phyloP scores from a whole-genome alignment of 2,888 invertebrate genomes.

The Venustoraphidia nigricollis region DNA sequence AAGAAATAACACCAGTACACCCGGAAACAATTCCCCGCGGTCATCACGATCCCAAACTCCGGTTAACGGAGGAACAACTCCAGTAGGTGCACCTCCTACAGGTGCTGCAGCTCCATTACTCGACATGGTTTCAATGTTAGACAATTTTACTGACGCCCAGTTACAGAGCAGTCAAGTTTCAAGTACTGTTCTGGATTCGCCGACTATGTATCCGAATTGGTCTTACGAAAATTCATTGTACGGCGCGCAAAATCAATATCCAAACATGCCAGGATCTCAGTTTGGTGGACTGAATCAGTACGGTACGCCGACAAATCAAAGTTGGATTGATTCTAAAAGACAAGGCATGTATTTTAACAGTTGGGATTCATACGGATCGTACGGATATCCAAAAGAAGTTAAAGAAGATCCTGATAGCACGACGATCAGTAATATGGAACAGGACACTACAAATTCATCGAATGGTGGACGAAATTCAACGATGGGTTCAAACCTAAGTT shows the following conservation, averaged over 20 bases:
- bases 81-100: constrained; percentile 15
- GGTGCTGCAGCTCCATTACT: constrained; percentile 35
- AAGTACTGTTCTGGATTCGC: constrained; percentile 57
- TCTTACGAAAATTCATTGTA: constrained; percentile 18
- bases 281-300: constrained; percentile 5
- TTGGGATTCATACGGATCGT: constrained; percentile 8
- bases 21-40: constrained; percentile 13
- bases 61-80: constrained; percentile 17
- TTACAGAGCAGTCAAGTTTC: constrained; percentile 75
- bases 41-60: constrained; percentile 15
- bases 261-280: constrained; percentile 3
- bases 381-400: constrained; percentile 27
- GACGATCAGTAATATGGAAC: constrained; percentile 27
- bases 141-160: constrained; percentile 61
- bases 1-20: constrained; percentile 17
- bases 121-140: constrained; percentile 64
- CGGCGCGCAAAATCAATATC: constrained; percentile 10
- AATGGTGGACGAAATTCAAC: not conserved
- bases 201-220: constrained; percentile 15
- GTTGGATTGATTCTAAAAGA: constrained; percentile 9
- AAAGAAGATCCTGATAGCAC: constrained; percentile 68
- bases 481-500: not conserved
- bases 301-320: constrained; percentile 6
- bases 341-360: constrained; percentile 9
- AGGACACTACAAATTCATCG: constrained; percentile 20